Evolutionary conservation across 2,113 vertebrate genomes (phyloP).

Genomic region (Elaphurus davidianus): DNA sequence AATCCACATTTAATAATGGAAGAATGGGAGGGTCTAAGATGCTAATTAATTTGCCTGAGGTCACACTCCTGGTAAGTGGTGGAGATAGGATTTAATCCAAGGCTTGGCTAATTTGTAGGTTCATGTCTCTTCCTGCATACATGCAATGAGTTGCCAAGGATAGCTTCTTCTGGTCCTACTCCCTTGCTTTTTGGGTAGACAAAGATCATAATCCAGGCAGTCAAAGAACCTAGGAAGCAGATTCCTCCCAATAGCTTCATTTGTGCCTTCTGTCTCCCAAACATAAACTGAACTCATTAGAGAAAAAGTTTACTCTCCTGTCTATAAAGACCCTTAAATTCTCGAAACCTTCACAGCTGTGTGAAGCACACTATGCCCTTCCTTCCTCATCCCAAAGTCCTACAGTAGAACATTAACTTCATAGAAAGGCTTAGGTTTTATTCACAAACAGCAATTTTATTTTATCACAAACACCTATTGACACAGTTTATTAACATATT

Average conservation of each 20-base stretch:
- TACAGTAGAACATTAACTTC: neutral
- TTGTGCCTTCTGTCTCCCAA: neutral
- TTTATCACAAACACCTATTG: neutral
- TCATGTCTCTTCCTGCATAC: neutral
- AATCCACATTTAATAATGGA: neutral
- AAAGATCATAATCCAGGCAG: neutral
- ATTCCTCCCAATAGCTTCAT: neutral
- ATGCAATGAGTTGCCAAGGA: neutral
- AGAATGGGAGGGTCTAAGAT: neutral
- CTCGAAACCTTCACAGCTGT: neutral
- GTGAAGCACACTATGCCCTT: neutral
- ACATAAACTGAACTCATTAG: neutral
- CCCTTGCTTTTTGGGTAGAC: neutral
- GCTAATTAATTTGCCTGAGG: neutral
- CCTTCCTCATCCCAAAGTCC: neutral
- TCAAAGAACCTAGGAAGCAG: neutral
- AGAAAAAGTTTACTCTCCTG: neutral
- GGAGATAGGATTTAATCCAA: neutral
- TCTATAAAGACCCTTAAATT: neutral
- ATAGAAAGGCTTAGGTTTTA: neutral
- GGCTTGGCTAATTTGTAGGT: neutral
- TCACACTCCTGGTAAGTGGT: neutral
- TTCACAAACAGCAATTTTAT: neutral
- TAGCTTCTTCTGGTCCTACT: neutral
- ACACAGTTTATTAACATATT: neutral